Base-by-base conservation (phyloP, 2,797 vertebrate species). In the Hydrophis major region DNA sequence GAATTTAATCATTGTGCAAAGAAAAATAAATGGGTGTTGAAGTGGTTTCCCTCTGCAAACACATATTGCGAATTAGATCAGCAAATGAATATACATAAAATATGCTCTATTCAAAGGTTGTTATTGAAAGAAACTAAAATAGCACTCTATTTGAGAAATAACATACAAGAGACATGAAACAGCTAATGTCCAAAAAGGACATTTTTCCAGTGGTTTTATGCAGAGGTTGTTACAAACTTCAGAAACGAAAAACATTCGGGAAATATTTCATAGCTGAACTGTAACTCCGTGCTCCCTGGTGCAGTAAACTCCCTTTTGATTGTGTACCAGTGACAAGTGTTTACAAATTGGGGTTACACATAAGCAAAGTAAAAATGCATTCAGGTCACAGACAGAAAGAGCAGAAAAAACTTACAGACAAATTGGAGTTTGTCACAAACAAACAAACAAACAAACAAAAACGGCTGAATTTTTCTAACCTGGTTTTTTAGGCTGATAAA, bases 361-460 rank as follows among this genome's bases (percentile, higher is more conserved):
- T 97, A 99, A 99, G 99, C 99, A 99, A 99, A 99, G 99, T 99
- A 99, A 99, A 99, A 99, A 99, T 99, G 99, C 99, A 99, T 99
- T 99, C 99, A 99, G 98, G 98, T 99, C 98, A 98, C 98, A 97
- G 98, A 99, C 98, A 98, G 96, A 98, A 97, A 98, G 97, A 98
- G 99, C 98, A 97, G 98, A 98, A 98, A 97, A 98, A 98, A 98
- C 97, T 99, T 96, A 98, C 96, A 97, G 98, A 98, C 98, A 96
- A 95, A 95, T 99, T 96, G 98, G 98, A 98, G 97, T 98, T 98
- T 97, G 97, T 98, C 98, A 99, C 99, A 99, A 98, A 99, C 99
- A 99, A 98, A 66, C 66, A 18, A 74, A 69, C 66, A 32, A 69
- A 69, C 2, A n/a, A n/a, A 61, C 20, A 66, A 69, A 37, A 99